Percentiles rank a stretch among this genome's conserved stretches.
phyloP scores from a whole-genome alignment of 2,888 invertebrate species.

The Oxyteleia sp. region DNA sequence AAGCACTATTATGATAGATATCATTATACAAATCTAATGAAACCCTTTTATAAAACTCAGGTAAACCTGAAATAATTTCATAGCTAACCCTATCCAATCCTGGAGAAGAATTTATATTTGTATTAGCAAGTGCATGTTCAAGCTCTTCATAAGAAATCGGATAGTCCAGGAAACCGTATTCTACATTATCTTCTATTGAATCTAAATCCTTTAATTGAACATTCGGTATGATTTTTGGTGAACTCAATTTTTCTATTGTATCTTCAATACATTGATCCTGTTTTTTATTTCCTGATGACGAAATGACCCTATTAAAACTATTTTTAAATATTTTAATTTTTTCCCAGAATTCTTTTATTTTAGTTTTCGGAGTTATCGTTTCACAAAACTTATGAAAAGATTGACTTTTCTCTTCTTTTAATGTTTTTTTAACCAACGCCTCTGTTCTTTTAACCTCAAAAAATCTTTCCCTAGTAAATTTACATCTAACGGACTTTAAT shows the following conservation, averaged over 20 bases:
- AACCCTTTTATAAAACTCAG: constrained; percentile 1
- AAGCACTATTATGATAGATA: background rate
- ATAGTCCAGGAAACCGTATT: too few relatives aligned
- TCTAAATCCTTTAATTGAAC: background rate
- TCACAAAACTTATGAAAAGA: constrained; percentile 11
- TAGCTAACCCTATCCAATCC: too few relatives aligned
- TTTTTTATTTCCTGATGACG: constrained; percentile 22
- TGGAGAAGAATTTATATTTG: too few relatives aligned
- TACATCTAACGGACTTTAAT: constrained; percentile 7
- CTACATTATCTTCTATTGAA: background rate
- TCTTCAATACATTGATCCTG: constrained; percentile 12
- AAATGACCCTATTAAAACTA: constrained; percentile 1
- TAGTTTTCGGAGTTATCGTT: constrained; percentile 25
- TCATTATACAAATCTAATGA: constrained; percentile 1
- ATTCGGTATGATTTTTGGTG: background rate
- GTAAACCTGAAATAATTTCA: too few relatives aligned
- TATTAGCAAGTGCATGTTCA: too few relatives aligned
- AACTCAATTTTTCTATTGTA: constrained; percentile 3
- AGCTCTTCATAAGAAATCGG: too few relatives aligned
- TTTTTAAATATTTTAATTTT: constrained; percentile 29
- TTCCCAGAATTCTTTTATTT: constrained; percentile 25
- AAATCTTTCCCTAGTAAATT: constrained; percentile 4
- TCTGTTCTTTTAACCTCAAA: constrained; percentile 23
- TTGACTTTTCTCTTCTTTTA: constrained; percentile 15
- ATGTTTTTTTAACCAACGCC: constrained; percentile 2